phyloP scores from a whole-genome alignment of 2,797 vertebrate species.

The Gadopsis bispinosus region DNA sequence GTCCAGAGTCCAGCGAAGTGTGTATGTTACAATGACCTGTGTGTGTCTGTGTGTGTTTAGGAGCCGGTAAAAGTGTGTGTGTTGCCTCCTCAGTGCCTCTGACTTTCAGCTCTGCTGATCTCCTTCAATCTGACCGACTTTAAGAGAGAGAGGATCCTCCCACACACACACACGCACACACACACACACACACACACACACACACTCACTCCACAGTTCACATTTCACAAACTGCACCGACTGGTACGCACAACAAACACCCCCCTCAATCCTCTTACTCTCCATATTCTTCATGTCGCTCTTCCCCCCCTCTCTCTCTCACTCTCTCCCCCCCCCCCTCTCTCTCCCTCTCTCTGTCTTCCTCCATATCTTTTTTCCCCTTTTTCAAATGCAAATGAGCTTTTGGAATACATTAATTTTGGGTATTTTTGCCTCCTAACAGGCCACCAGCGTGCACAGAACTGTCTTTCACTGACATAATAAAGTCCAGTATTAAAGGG shows the following conservation, averaged over 20 bases:
- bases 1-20: constrained; percentile 44
- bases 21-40: constrained; percentile 10
- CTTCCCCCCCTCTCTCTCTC: no score
- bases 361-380: neutral
- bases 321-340: no score
- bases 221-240: constrained; percentile 60
- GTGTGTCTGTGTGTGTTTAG: constrained; percentile 39
- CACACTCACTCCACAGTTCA: constrained; percentile 43
- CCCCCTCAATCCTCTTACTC: neutral
- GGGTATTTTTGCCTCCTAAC: no score
- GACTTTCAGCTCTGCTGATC: constrained; percentile 52
- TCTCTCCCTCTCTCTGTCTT: no score
- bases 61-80: constrained; percentile 39
- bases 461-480: no score
- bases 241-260: constrained; percentile 65
- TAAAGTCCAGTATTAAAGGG: no score
- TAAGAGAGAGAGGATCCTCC: constrained; percentile 71
- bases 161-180: constrained; percentile 51
- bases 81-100: constrained; percentile 58
- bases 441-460: no score
- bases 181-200: constrained; percentile 51
- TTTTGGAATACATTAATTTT: no score
- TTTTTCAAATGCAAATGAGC: no score
- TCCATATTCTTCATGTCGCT: constrained; percentile 11
- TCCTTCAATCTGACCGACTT: constrained; percentile 54